Evolutionary conservation across 2,888 invertebrate species (phyloP).

Genomic region (Drosophila borealis): DNA sequence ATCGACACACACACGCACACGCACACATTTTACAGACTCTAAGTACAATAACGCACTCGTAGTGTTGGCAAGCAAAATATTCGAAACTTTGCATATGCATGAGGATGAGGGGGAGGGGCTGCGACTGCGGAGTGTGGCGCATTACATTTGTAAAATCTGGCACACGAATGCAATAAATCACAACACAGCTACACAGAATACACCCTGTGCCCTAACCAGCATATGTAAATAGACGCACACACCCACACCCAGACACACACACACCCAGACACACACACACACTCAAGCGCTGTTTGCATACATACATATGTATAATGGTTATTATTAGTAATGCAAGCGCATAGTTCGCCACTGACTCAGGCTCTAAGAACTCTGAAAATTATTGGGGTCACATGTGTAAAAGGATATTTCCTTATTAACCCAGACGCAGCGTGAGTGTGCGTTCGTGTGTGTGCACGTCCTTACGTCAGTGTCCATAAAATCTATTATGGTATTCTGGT

Average conservation of each 20-base stretch:
- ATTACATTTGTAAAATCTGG: constrained; percentile 83
- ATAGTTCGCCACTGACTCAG: constrained; percentile 55
- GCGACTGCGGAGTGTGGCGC: constrained; percentile 56
- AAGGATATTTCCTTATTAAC: constrained; percentile 82
- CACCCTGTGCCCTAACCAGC: constrained; percentile 25
- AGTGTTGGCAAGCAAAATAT: constrained; percentile 68
- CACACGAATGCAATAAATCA: constrained; percentile 84
- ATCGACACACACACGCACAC: constrained; percentile 10
- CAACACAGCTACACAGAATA: constrained; percentile 68
- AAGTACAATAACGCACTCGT: constrained; percentile 66
- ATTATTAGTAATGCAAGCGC: constrained; percentile 79
- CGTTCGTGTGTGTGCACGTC: neutral
- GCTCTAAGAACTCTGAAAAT: constrained; percentile 71
- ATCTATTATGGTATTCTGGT: constrained; percentile 48
- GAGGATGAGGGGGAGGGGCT: constrained; percentile 28
- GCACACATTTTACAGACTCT: constrained; percentile 33
- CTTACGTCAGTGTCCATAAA: constrained; percentile 30
- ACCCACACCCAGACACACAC: constrained; percentile 14
- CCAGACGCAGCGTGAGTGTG: constrained; percentile 27
- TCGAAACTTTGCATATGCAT: constrained; percentile 81
- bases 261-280: constrained; percentile 21
- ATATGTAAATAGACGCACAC: constrained; percentile 37
- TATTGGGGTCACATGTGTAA: constrained; percentile 81
- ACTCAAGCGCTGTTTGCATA: constrained; percentile 18
- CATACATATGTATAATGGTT: constrained; percentile 65